Base-by-base conservation (phyloP, 2,113 vertebrate genomes). In the Myanophis thanlyinensis region DNA sequence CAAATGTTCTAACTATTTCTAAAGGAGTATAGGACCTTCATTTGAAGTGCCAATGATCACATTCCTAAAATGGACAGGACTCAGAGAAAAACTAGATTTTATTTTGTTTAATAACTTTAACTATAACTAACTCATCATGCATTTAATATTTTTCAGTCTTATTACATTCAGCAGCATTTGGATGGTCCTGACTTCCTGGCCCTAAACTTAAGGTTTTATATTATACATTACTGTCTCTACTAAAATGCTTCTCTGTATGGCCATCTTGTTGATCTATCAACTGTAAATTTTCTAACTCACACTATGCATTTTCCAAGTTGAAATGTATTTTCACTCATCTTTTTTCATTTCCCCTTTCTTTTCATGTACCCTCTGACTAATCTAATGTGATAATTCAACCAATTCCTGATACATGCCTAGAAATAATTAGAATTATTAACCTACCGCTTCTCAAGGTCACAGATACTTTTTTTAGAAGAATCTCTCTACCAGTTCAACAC, bases 391-490 rank as follows among this genome's bases (percentile, higher is more conserved):
- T 93, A 95, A 92, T 96, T 94, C 86, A 94, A 94, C 56, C 87
- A 92, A 92, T 91, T 93, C 87, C 85, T 67, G 90, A 89, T 46
- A 54, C 46, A 2, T 13, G 92, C 94, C 94, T 52, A 85, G 94
- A 95, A 95, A 94, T 88, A 94, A 86, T 93, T 95, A 87, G 53
- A 93, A 95, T 67, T 0, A 94, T 93, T 96, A 96, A 96, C 91
- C 86, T 95, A 47, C 84, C 90, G 7, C 13, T 92, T 96, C 89
- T 94, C 59, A 95, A 95, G 87, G 85, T 86, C 84, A 85, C 8
- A 56, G 89, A 93, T 47, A 40, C 48, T 51, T 51, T 47, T 85
- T 67, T 27, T 22, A 40, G 27, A 89, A 89, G 10, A 73, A 49
- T 5, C 87, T 94, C 52, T n/a, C 35, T 18, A 88, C 12, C 7